Evolutionary conservation across 2,797 vertebrate species (phyloP), one percentile per base, ranked within the genome.

Genomic region (Steatocranus sp.): DNA sequence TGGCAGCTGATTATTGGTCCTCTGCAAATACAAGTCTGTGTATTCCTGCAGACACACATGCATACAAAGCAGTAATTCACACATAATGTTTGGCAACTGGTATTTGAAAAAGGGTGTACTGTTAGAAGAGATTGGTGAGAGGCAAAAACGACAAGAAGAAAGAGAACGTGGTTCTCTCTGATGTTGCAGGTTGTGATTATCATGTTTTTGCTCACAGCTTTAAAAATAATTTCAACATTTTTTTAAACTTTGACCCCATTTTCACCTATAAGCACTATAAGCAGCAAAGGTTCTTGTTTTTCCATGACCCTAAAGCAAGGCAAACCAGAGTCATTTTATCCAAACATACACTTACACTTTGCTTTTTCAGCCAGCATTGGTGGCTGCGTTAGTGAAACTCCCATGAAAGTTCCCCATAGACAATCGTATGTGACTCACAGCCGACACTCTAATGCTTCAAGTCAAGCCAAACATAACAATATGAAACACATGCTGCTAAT

Each of bases 31-130:
- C 41, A 70, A 70, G 41, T 46, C 9, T 73, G 15, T 25, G 38
- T 73, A 63, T 43, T 30, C 51, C 51, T 43, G 66, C 48, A 74
- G 36, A 46, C 41, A 0, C 66, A 0, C 23, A 73, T 30, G 23
- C 41, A 18, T 41, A 48, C 41, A 46, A 46, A 82, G 36, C 25
- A 43, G 46, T 4, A 61, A 87, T 56, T 81, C 38, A 36, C 41
- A 68, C 30, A 56, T 3, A 4, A 7, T 25, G 63, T 30, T 27
- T 70, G 63, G 27, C 41, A 61, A 36, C 46, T 56, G 63, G 43
- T 74, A 18, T 10, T 17, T 27, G 9, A 56, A 46, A 50, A 50
- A 25, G 11, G 14, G 0, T 2, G n/a, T 8, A 3, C 27, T 32
- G 54, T 27, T 46, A 36, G 14, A 46, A 14, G 41, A 14, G 14